Base-by-base conservation (phyloP, 2,888 invertebrate genomes). In the Callimorpha dominula region DNA sequence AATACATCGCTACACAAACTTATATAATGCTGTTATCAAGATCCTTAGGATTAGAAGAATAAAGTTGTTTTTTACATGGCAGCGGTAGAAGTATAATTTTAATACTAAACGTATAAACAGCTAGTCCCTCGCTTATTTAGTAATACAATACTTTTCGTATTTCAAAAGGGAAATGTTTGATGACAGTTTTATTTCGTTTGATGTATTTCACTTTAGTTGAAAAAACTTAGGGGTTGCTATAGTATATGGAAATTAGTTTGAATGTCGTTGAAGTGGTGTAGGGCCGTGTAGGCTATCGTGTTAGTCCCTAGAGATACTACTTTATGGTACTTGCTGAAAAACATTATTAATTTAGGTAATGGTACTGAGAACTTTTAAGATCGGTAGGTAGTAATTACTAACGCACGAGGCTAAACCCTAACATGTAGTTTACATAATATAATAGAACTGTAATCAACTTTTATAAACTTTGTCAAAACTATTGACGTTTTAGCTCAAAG, bases 111-210 rank as follows among this genome's bases (percentile, higher is more conserved):
- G 83, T 73, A 85, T 86, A 89, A 89, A 90, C 89, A 88, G 85
- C 86, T 84, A 87, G 83, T 79, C 89, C 89, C 91, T 84, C 82
- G 88, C 83, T 90, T 91, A 87, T 89, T 89, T 88, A 90, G 91
- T 88, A 90, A 91, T 88, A 86, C 85, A 86, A 89, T 88, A 88
- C 87, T 85, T 85, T 87, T 85, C 77, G 80, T 82, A 79, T 86
- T 83, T 82, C 81, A 80, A 86, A 84, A 84, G 81, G 83, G 83
- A 86, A 86, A 84, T 76, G 68, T 75, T 60, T 77, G 80, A 78
- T 77, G 82, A 85, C 81, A 81, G 77, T 82, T 82, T 78, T 82
- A 78, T 82, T 82, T 82, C 76, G 70, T 80, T 81, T 81, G 76
- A 80, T 76, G 75, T 77, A 74, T 81, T 77, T 76, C 74, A 72